phyloP scores from a whole-genome alignment of 2,113 vertebrate genomes.

The Axis porcinus region DNA sequence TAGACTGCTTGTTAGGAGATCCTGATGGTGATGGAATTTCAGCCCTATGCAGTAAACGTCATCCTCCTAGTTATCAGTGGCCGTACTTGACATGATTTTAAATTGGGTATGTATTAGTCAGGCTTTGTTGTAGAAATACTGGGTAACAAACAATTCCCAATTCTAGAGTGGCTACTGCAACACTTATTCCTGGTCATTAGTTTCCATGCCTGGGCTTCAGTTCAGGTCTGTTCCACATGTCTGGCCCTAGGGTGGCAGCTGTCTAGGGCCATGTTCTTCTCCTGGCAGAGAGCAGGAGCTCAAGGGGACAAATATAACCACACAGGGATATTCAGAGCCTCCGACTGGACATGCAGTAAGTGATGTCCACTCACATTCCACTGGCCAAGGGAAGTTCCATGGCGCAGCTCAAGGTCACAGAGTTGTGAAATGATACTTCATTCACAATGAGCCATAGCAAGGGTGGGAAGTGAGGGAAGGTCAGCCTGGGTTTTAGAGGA shows the following conservation, averaged over 20 bases:
- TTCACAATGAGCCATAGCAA: neutral
- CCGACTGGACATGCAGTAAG: neutral
- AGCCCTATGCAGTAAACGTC: neutral
- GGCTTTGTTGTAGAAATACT: neutral
- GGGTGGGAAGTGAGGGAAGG: neutral
- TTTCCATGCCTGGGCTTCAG: accelerated
- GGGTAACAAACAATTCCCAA: neutral
- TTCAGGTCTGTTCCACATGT: neutral
- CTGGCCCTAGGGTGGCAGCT: neutral
- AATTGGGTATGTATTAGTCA: neutral
- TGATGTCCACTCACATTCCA: neutral
- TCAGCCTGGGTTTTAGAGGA: neutral
- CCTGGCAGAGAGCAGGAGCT: neutral
- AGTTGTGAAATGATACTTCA: neutral
- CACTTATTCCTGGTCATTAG: neutral
- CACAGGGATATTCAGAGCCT: neutral
- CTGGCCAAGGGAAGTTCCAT: neutral
- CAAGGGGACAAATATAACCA: neutral
- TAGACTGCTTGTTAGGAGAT: neutral
- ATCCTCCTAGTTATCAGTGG: neutral
- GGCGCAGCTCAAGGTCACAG: neutral
- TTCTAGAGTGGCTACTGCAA: neutral
- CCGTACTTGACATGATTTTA: neutral
- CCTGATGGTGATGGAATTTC: neutral
- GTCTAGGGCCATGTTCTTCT: neutral